Percentiles rank a stretch among this genome's conserved stretches.
Conservation (phyloP, 1,140 invertebrate species). For the Gonioctena quinquepunctata region DNA sequence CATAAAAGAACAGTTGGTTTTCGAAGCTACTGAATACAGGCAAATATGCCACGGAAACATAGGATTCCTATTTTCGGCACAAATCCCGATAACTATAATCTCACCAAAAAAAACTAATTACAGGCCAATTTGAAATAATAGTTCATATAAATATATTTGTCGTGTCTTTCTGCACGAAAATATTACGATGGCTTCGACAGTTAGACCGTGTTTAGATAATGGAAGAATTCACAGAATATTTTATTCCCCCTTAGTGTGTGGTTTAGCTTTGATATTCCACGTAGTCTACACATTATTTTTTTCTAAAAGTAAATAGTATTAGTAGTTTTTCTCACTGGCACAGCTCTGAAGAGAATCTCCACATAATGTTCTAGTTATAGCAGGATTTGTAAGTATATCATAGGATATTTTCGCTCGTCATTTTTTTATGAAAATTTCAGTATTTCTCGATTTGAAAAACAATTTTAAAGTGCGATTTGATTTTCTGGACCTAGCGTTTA, state of each 20-base stretch:
- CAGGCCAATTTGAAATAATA: too few relatives aligned
- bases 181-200: background rate
- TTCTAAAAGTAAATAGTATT: background rate
- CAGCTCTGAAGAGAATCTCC: background rate
- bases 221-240: background rate
- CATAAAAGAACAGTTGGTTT: too few relatives aligned
- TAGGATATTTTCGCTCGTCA: background rate
- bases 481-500: too few relatives aligned
- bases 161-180: too few relatives aligned
- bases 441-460: too few relatives aligned
- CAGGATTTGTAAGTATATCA: conserved; percentile 60
- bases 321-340: background rate
- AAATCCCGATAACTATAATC: too few relatives aligned
- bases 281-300: background rate
- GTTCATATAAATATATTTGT: too few relatives aligned
- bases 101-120: too few relatives aligned
- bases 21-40: too few relatives aligned
- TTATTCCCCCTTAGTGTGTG: background rate
- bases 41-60: too few relatives aligned
- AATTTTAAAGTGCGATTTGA: too few relatives aligned
- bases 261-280: background rate
- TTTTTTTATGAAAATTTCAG: background rate
- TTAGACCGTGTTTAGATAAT: background rate
- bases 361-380: background rate
- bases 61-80: too few relatives aligned